Conservation (phyloP, 2,797 vertebrate species). For the Emys orbicularis region DNA sequence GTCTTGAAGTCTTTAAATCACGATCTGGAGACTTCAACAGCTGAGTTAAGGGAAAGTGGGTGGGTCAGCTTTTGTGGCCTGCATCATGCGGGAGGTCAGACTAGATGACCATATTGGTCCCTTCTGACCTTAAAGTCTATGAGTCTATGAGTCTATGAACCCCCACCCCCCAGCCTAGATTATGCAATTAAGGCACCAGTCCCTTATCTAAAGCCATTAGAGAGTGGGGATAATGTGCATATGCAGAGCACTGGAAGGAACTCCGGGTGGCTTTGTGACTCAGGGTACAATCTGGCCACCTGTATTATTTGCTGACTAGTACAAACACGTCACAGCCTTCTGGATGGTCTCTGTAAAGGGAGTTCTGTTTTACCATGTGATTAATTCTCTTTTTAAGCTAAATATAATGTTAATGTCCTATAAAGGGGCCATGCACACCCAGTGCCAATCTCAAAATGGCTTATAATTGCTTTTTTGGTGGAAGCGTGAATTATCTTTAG, state of each 20-base stretch:
- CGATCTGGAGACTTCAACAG: too few species aligned
- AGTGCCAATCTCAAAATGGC: conserved; percentile 20
- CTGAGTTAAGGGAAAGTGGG: too few species aligned
- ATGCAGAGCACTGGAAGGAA: background rate
- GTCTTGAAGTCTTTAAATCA: too few species aligned
- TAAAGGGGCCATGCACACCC: background rate
- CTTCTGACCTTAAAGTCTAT: too few species aligned
- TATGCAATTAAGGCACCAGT: background rate
- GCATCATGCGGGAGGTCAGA: too few species aligned
- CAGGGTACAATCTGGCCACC: background rate
- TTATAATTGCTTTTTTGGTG: background rate
- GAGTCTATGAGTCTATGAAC: too few species aligned
- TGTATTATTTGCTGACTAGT: background rate
- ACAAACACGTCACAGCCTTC: background rate
- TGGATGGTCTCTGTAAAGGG: background rate
- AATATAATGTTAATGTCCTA: background rate
- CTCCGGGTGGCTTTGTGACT: background rate
- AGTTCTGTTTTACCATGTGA: conserved; percentile 19
- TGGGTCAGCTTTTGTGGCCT: too few species aligned
- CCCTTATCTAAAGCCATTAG: background rate
- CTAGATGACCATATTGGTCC: too few species aligned
- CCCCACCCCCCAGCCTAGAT: background rate
- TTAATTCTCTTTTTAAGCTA: conserved; percentile 48
- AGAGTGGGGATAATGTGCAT: background rate
- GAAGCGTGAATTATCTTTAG: background rate